Percentiles rank a stretch among this genome's conserved stretches.
Conservation (phyloP, 35 echinoderm and acorn worm genomes). For the Anneissia japonica region DNA sequence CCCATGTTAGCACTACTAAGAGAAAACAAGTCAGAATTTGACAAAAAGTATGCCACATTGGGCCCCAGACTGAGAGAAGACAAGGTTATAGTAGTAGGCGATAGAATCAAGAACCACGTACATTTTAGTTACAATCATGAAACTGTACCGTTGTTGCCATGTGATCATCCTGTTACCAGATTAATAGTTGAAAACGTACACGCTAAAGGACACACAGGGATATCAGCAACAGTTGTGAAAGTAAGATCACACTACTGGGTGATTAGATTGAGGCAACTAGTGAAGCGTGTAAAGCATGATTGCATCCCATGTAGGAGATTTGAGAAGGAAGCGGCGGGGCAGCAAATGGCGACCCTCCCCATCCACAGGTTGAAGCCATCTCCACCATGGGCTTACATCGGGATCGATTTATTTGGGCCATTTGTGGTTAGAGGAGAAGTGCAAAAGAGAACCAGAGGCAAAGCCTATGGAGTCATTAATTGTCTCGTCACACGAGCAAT, state of each 20-base stretch:
- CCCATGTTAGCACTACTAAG: slow-evolving; percentile 1
- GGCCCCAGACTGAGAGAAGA: slow-evolving; percentile 22
- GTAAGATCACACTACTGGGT: slow-evolving; percentile 33
- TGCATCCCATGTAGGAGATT: slow-evolving; percentile 20
- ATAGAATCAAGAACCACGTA: slow-evolving; percentile 15
- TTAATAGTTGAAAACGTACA: slow-evolving; percentile 10
- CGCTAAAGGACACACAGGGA: slow-evolving; percentile 15
- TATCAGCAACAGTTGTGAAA: slow-evolving; percentile 13
- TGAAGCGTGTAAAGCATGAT: slow-evolving; percentile 13
- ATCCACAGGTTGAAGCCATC: no score
- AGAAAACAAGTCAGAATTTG: not conserved
- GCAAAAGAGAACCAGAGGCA: slow-evolving; percentile 30
- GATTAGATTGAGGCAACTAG: slow-evolving; percentile 3
- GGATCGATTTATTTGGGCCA: no score
- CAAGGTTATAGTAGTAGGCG: slow-evolving; percentile 29
- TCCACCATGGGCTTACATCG: no score
- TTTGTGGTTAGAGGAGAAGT: no score
- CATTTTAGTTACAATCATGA: slow-evolving; percentile 30
- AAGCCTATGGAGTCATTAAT: slow-evolving; percentile 34
- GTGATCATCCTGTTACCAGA: slow-evolving; percentile 20
- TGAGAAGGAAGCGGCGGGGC: not conserved
- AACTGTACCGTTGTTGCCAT: slow-evolving; percentile 17
- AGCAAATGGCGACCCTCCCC: no score
- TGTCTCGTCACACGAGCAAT: slow-evolving; percentile 38
- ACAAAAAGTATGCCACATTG: not conserved